A percentile compares a stretch with the other conserved stretches of the same genome.
These are phyloP conservation scores for Apoda limacodes DNA, from an alignment of 2,888 invertebrate species.

Conservation along the genomic window DNA sequence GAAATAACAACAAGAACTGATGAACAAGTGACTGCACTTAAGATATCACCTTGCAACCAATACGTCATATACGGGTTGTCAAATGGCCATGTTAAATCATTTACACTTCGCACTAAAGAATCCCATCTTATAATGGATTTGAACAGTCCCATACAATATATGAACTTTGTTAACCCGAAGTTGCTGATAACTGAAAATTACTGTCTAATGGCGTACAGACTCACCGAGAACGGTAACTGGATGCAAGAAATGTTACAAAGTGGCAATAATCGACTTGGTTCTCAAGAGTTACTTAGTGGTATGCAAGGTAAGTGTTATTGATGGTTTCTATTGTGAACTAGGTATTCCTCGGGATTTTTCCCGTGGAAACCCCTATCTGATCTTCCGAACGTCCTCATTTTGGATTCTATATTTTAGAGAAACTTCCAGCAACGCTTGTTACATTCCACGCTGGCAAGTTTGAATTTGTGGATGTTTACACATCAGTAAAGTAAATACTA, in stretches of 20 bases:
- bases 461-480: too few relatives aligned
- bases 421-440: too few relatives aligned
- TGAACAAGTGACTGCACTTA: constrained; percentile 54
- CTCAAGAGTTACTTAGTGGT: constrained; percentile 57
- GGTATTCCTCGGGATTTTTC: too few relatives aligned
- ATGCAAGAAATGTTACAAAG: constrained; percentile 49
- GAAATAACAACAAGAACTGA: constrained; percentile 50
- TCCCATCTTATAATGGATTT: constrained; percentile 44
- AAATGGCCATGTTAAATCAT: constrained; percentile 51
- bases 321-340: too few relatives aligned
- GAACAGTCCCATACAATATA: constrained; percentile 46
- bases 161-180: constrained; percentile 42
- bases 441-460: too few relatives aligned
- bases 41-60: constrained; percentile 61
- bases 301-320: constrained; percentile 37
- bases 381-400: too few relatives aligned
- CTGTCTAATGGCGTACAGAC: constrained; percentile 50
- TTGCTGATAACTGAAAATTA: constrained; percentile 49
- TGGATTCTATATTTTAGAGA: too few relatives aligned
- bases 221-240: constrained; percentile 34
- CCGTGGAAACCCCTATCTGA: too few relatives aligned
- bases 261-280: constrained; percentile 48
- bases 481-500: too few relatives aligned
- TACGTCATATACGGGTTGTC: constrained; percentile 60
- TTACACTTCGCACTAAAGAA: constrained; percentile 44